Evolutionary conservation across 2,113 vertebrate genomes (phyloP).

Genomic region (Oncorhynchus mykiss): DNA sequence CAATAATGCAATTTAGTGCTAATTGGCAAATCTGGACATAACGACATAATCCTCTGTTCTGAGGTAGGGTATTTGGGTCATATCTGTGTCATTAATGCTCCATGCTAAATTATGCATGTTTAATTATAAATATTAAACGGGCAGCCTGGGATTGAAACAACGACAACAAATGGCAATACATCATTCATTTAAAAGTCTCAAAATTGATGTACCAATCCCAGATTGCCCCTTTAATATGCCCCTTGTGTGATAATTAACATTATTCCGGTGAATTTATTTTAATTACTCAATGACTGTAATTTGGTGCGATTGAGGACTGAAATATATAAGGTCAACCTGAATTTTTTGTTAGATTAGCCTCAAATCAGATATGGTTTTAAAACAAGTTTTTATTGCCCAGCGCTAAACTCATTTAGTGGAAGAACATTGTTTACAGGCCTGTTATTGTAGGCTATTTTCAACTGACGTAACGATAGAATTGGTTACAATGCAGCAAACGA

Average conservation of each 20-base stretch:
- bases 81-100: conserved; percentile 65
- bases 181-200: too few species aligned
- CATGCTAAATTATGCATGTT: conserved; percentile 57
- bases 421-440: neutral
- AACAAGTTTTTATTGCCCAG: conserved; percentile 27
- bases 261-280: conserved; percentile 46
- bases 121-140: conserved; percentile 46
- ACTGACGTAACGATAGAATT: neutral
- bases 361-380: conserved; percentile 43
- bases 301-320: conserved; percentile 30
- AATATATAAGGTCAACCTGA: conserved; percentile 29
- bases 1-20: conserved; percentile 71
- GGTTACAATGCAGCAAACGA: neutral
- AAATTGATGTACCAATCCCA: too few species aligned
- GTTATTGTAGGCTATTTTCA: neutral
- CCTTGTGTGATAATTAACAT: conserved; percentile 60
- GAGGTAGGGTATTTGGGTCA: conserved; percentile 63
- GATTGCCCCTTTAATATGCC: conserved; percentile 11
- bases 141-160: too few species aligned
- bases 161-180: too few species aligned
- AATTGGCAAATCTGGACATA: conserved; percentile 56
- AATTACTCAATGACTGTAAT: conserved; percentile 44
- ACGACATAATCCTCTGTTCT: conserved; percentile 58
- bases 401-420: conserved; percentile 21
- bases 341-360: conserved; percentile 13